phyloP scores from a whole-genome alignment of 2,797 vertebrate species.

The Vireo griseus region DNA sequence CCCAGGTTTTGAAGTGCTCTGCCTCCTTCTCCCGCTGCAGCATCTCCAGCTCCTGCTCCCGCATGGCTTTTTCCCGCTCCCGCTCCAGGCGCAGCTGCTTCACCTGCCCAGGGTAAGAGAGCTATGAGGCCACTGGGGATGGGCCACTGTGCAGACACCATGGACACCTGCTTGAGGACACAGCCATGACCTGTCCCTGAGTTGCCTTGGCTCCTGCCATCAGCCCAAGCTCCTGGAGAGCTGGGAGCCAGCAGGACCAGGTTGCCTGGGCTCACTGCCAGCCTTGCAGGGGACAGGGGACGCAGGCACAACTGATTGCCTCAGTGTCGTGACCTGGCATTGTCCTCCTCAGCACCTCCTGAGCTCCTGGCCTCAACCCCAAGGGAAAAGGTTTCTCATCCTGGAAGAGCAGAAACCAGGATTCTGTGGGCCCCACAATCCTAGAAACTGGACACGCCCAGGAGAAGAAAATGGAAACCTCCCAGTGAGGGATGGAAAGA shows the following conservation, averaged over 20 bases:
- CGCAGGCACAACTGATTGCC: background rate
- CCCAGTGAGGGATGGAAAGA: background rate
- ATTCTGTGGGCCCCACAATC: fast-evolving
- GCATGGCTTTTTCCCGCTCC: slow-evolving; percentile 94
- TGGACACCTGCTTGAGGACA: fast-evolving
- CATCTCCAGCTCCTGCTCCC: slow-evolving; percentile 96
- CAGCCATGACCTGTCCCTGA: background rate
- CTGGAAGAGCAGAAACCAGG: background rate
- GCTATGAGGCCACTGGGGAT: fast-evolving
- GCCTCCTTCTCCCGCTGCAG: slow-evolving; percentile 97
- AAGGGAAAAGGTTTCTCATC: background rate
- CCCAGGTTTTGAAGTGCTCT: slow-evolving; percentile 98
- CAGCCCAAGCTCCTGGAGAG: fast-evolving
- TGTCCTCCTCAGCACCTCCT: background rate
- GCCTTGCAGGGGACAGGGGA: background rate
- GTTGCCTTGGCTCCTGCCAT: background rate
- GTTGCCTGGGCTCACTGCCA: background rate
- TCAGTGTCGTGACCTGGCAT: background rate
- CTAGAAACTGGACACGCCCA: background rate
- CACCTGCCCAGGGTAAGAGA: slow-evolving; percentile 72
- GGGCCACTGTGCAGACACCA: fast-evolving
- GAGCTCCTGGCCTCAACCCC: background rate
- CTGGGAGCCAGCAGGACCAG: fast-evolving
- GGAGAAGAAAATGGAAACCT: background rate
- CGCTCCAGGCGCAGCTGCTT: slow-evolving; percentile 95